Conservation (phyloP, 1,140 invertebrate species). For the Trachymyrmex cornetzi region DNA sequence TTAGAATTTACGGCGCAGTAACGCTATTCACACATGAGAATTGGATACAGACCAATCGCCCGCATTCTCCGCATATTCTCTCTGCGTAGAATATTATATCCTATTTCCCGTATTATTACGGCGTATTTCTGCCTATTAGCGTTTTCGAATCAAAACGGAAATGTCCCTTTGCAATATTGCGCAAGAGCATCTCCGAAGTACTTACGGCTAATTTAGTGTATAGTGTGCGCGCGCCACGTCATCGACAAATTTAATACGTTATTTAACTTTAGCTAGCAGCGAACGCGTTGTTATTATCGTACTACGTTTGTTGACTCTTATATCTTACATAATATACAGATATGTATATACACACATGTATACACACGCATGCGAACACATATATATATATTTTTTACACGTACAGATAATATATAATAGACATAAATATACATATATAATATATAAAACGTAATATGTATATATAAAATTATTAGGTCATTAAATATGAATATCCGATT, state of each 20-base stretch:
- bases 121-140: neutral
- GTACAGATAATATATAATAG: neutral
- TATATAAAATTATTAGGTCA: too few relatives aligned
- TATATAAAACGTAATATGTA: neutral
- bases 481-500: too few relatives aligned
- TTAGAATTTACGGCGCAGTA: slow-evolving; percentile 66
- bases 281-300: neutral
- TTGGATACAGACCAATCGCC: slow-evolving; percentile 54
- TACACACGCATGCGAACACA: too few relatives aligned
- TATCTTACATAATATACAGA: neutral
- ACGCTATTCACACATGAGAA: slow-evolving; percentile 46
- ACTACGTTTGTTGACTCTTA: neutral
- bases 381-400: too few relatives aligned
- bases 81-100: slow-evolving; percentile 27
- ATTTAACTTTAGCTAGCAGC: neutral
- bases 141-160: neutral
- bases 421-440: neutral
- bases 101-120: neutral
- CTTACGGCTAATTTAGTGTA: neutral
- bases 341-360: neutral
- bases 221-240: neutral
- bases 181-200: slow-evolving; percentile 12
- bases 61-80: neutral
- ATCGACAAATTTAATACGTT: neutral
- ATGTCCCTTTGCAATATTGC: slow-evolving; percentile 10